Base-by-base conservation (phyloP, 30 jellyfish, hydroid and myxozoan species). In the Aurelia sp. region DNA sequence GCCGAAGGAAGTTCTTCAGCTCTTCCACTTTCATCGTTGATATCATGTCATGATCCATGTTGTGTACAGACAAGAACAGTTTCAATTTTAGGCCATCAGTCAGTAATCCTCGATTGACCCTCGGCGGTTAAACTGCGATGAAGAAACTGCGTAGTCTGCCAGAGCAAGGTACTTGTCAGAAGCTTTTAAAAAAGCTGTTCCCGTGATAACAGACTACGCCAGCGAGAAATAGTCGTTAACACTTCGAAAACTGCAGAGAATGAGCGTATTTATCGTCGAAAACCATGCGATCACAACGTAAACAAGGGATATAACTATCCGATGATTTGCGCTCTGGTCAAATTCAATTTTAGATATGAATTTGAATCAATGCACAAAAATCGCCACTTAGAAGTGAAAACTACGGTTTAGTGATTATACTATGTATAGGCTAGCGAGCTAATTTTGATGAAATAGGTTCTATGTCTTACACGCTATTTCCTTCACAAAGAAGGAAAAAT, bases 21-120 rank as follows among this genome's bases (percentile, higher is more conserved):
- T 76, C 76, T 16, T 62, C 89, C 61, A 78, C 79, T 63, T 62
- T 78, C 89, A 78, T 57, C 19, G 31, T 58, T 27, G 74, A 75
- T 11, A 75, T 75, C 86, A 75, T 75, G 10, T 55, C 76, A 12
- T 47, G 17, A 20, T 75, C 86, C 86, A 58, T 75, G 6, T 35
- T 35, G 47, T 35, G 5, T 6, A 35, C 6, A 4, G 47, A 35
- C 47, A 3, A 41, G 35, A 19, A 62, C 27, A 62, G 35, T 62
- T 5, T 40, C 73, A 15, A 62, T 19, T 62, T 33, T 62, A 58
- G 68, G 20, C 23, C 31, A 9, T 62, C 73, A 10, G 6, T 33
- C 27, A 16, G 73, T 19, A 16, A 17, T 7, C 17, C 11, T 16
- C 3, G 16, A 19, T 19, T n/a, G n/a, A 62, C 8, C 27, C 27